phyloP scores from a whole-genome alignment of 2,797 vertebrate genomes.

The Brachyalestes nurse region DNA sequence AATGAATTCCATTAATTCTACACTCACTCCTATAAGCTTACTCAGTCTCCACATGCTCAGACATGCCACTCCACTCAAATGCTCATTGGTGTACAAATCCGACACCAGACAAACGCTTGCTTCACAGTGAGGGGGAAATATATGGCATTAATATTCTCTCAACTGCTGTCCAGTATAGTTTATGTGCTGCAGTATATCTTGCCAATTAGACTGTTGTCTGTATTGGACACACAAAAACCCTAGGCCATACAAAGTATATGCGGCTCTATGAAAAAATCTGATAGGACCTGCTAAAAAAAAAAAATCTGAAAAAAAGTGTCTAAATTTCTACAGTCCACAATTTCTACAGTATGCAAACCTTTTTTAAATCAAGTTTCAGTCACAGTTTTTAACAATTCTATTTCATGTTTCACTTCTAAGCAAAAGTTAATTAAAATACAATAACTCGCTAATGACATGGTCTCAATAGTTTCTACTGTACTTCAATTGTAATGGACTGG shows the following conservation, averaged over 20 bases:
- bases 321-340: too few relatives aligned
- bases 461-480: too few relatives aligned
- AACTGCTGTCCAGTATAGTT: background rate
- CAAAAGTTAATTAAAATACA: too few relatives aligned
- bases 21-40: constrained; percentile 13
- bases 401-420: too few relatives aligned
- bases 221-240: background rate
- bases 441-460: too few relatives aligned
- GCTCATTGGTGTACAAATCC: background rate
- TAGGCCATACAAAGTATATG: background rate
- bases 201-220: background rate
- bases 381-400: too few relatives aligned
- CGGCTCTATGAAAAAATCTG: background rate
- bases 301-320: too few relatives aligned
- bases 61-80: background rate
- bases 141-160: constrained; percentile 3
- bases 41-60: constrained; percentile 21
- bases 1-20: constrained; percentile 51
- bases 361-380: too few relatives aligned
- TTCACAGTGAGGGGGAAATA: constrained; percentile 18
- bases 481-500: too few relatives aligned
- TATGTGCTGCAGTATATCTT: background rate
- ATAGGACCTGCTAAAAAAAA: too few relatives aligned
- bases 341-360: too few relatives aligned
- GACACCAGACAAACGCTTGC: background rate